Base-by-base conservation (phyloP, 1,140 invertebrate genomes). In the Drosophila parvula region DNA sequence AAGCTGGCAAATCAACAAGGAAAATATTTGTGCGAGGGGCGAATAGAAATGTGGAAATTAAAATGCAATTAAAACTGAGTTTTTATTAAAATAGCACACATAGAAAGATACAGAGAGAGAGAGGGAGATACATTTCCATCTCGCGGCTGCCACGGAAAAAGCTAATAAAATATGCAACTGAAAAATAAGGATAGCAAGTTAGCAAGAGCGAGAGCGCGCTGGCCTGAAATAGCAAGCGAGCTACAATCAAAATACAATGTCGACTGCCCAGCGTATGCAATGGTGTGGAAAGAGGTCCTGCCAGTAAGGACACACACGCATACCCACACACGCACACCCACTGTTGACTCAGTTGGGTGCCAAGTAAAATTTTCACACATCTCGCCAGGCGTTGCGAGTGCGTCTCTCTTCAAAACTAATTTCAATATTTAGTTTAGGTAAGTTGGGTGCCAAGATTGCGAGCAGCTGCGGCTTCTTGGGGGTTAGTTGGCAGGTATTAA, bases 121-220 rank as follows among this genome's bases (percentile, higher is more conserved):
- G 27, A 50, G 30, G 30, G 30, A 2, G 3, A 30, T 32, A 45
- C 41, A 41, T 44, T 45, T 38, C 38, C 32, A 50, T 68, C 41
- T 68, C 57, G 45, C 36, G 7, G 45, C 14, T 43, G 43, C 36
- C 10, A 36, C 22, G 53, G 41, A 34, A 53, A 74, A 68, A 67
- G 27, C 67, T 59, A 47, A 69, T 75, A 69, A 79, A 79, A 79
- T 80, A 80, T 79, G 77, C 77, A 79, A 55, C 61, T 53, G 53
- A 16, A 40, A 28, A 61, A 57, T 51, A 74, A 74, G 40, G 70
- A 27, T 14, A 32, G 36, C 38, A n/a, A 30, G 70, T 18, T 14
- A 32, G 36, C 38, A n/a, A 30, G 47, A 28, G 47, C 47, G 27
- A 30, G 28, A 44, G 41, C 22, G 41, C 22, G 32, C 22, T 16